Conservation (phyloP, 2,797 vertebrate species). For the Triplophysa yarkandensis region DNA sequence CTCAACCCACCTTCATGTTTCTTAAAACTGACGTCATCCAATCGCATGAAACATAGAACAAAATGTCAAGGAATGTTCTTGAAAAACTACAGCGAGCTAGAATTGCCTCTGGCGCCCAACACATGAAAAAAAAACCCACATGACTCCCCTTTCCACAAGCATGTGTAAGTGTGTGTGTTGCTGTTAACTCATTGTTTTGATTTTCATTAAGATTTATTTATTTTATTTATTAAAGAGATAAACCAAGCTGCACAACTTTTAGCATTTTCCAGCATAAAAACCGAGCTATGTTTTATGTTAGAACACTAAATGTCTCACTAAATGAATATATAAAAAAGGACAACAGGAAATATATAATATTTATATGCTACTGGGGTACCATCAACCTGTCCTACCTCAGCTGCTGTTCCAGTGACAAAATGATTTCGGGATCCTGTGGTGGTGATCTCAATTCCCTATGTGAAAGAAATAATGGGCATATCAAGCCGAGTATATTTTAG, state of each 20-base stretch:
- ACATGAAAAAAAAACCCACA: too few relatives aligned
- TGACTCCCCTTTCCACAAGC: too few relatives aligned
- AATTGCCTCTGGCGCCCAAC: too few relatives aligned
- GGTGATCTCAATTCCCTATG: conserved; percentile 85
- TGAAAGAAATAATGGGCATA: conserved; percentile 43
- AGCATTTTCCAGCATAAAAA: not conserved
- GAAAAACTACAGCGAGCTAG: not conserved
- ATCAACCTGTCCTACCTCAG: conserved; percentile 71
- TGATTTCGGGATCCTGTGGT: conserved; percentile 86
- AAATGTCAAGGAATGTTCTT: not conserved
- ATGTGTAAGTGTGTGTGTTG: not conserved
- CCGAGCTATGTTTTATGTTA: not conserved
- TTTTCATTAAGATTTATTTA: not conserved
- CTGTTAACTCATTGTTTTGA: not conserved
- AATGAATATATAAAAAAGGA: not conserved
- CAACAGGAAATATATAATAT: not conserved
- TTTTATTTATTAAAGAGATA: not conserved
- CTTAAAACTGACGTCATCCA: not conserved
- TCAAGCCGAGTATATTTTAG: conserved; percentile 30
- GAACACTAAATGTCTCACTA: not conserved
- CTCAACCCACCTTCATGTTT: not conserved
- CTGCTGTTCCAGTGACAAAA: conserved; percentile 78
- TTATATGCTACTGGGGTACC: conserved; percentile 8
- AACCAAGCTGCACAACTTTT: not conserved
- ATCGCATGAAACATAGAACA: not conserved